Base-by-base conservation (phyloP, 1,140 invertebrate species). In the Subanguina moxae region DNA sequence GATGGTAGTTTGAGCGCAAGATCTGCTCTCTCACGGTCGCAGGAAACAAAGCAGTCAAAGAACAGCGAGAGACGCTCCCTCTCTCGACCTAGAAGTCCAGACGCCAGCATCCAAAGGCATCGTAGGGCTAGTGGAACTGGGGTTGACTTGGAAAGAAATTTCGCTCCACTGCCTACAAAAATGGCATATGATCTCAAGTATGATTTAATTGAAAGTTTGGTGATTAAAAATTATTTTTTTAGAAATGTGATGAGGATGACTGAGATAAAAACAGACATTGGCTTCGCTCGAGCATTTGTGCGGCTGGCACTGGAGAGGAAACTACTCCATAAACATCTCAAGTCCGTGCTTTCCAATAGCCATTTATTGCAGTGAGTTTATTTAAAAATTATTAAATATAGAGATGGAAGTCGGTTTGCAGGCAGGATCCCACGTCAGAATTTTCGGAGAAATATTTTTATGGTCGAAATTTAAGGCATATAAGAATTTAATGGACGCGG, bases 301-400 rank as follows among this genome's bases (percentile, higher is more conserved):
- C 87, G 95, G 65, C 85, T 98, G 1, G 90, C 94, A 0, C 84
- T 99, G n/a, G 96, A 99, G 83, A 95, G 97, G 84, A 99, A 98
- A 85, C 85, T 96, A 43, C 84, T 99, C 0, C 95, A 93, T 0
- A 88, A 90, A 76, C 94, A 98, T 84, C 86, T 99, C 45, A 89
- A 91, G 72, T 90, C 90, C 25, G 84, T 99, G 13, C 84, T 98
- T 1, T 88, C 89, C 0, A 91, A 98, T 82, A 88, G 89, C 15
- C 88, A 88, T 23, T 84, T 98, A 21, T 85, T 97, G n/a, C 88
- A 90, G 84, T 89, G 83, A 70, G 67, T 73, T 52, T 52, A 30
- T 42, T 30, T n/a, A n/a, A n/a, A n/a, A n/a, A n/a, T 30, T 59
- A 7, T 17, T 8, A 25, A 32, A 23, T 62, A n/a, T 30, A n/a